Evolutionary conservation across 1,140 invertebrate species (phyloP), one percentile per base, ranked within the genome.

Genomic region (Drosophila murphyi): DNA sequence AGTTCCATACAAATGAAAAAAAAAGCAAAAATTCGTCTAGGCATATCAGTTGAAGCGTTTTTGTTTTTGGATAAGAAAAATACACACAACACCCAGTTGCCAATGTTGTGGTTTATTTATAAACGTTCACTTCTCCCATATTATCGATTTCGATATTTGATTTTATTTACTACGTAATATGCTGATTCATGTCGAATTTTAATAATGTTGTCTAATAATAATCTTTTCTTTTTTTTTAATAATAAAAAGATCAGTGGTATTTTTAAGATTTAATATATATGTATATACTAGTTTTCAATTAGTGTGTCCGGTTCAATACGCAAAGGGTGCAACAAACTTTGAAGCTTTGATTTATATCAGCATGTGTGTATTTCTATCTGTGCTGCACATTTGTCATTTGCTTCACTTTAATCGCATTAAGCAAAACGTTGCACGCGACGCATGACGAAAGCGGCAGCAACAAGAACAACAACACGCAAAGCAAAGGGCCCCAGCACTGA

Each of bases 401-500:
- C 20, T 20, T 81, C 61, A 64, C 75, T 72, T 79, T 87, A 87
- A 87, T 87, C 83, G 71, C 72, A 87, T 87, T 87, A 87, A 62
- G 67, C 56, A 79, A 87, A 79, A 70, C 65, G 75, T 50, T 70
- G 83, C 82, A 86, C 75, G 78, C 78, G 82, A 77, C 77, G 77
- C 64, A 77, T 77, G 76, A 76, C 81, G 69, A 82, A 68, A 69
- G 63, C 54, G 29, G 32, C 55, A n/a, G 28, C 61, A 41, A 47
- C 55, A 59, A 47, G 59, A 55, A 43, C 55, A 34, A 51, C 37
- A 48, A 32, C 43, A 39, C 32, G 48, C 4, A 35, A 8, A 39
- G 48, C 4, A 35, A 8, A 20, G 34, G 32, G 39, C 50, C 79
- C 79, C 75, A 80, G 50, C 51, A 82, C 79, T 87, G 83, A 87